Evolutionary conservation across 2,888 invertebrate species (phyloP).

Genomic region (Trichacis sp.): DNA sequence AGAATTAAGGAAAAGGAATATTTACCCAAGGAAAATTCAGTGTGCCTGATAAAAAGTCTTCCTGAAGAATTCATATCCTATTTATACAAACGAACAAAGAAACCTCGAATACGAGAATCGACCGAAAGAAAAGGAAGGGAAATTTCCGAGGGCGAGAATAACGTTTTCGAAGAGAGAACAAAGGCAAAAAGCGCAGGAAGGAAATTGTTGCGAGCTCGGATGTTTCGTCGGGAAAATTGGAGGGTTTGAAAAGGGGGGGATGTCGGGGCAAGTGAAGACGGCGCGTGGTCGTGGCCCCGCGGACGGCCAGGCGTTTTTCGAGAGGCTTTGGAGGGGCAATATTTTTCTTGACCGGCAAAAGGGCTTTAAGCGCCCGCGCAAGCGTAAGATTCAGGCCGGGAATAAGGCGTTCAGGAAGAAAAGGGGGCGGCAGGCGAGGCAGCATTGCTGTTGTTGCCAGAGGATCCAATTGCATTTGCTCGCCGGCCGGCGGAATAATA

Average conservation of each 20-base stretch:
- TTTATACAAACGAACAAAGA: not conserved
- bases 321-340: slow-evolving; percentile 79
- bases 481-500: slow-evolving; percentile 59
- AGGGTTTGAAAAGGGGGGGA: not conserved
- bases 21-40: slow-evolving; percentile 34
- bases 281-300: slow-evolving; percentile 68
- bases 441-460: slow-evolving; percentile 64
- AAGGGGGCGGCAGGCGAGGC: slow-evolving; percentile 44
- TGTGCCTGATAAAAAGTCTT: slow-evolving; percentile 65
- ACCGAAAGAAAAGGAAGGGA: not conserved
- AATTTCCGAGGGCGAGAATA: not conserved
- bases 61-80: slow-evolving; percentile 42
- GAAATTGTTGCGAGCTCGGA: slow-evolving; percentile 44
- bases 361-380: slow-evolving; percentile 56
- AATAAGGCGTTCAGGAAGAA: slow-evolving; percentile 52
- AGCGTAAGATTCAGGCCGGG: slow-evolving; percentile 56
- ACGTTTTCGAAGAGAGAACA: not conserved
- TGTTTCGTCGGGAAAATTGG: slow-evolving; percentile 12
- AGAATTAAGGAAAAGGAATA: not conserved
- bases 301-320: slow-evolving; percentile 78
- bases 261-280: slow-evolving; percentile 62
- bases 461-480: slow-evolving; percentile 64
- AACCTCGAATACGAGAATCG: too few species aligned
- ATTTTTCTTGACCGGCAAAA: slow-evolving; percentile 68
- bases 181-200: slow-evolving; percentile 23